phyloP scores from a whole-genome alignment of 2,888 invertebrate species.

The Conistra vaccinii region DNA sequence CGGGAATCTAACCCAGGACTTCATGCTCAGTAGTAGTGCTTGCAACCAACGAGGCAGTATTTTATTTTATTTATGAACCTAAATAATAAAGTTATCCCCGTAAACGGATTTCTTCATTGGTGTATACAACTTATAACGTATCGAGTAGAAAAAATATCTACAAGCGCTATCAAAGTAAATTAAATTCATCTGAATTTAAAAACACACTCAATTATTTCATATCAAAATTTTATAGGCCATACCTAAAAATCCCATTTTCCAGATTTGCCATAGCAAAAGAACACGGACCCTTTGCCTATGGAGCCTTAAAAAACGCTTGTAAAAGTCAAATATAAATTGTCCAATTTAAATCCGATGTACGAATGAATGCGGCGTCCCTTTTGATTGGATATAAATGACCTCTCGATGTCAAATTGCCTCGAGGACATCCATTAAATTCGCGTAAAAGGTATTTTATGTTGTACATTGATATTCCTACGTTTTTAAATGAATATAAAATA shows the following conservation, averaged over 20 bases:
- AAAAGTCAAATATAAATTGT: constrained; percentile 53
- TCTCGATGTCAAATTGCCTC: constrained; percentile 61
- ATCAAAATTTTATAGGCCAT: neutral
- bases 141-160: neutral
- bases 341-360: constrained; percentile 49
- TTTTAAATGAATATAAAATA: constrained; percentile 30
- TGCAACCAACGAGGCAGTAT: neutral
- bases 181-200: neutral
- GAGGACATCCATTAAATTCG: constrained; percentile 46
- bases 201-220: neutral
- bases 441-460: constrained; percentile 34
- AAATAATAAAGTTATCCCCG: neutral
- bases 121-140: neutral
- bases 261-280: neutral
- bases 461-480: constrained; percentile 19
- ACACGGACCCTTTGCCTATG: neutral
- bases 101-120: neutral
- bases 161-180: neutral
- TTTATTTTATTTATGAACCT: neutral
- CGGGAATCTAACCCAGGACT: no score
- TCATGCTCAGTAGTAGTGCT: no score
- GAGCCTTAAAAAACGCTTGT: constrained; percentile 33
- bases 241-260: neutral
- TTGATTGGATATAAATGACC: constrained; percentile 59
- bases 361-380: constrained; percentile 42